Base-by-base conservation (phyloP, 64 coral and sea anemone species). In the Trachythela sp. region DNA sequence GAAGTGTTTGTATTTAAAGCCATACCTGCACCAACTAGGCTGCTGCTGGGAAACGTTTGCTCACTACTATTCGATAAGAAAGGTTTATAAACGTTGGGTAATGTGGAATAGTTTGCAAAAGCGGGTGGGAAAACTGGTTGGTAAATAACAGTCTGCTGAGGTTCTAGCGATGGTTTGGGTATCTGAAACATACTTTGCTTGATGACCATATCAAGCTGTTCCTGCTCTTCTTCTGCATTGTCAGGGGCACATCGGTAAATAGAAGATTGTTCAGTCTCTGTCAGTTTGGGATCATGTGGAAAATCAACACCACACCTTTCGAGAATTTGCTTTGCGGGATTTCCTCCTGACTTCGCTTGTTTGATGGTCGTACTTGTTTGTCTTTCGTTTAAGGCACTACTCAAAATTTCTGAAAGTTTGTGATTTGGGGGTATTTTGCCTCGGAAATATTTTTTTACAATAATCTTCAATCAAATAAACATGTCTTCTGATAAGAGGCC, bases 381-480 rank as follows among this genome's bases (percentile, higher is more conserved):
- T 30, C 35, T 80, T 80, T 80, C 31, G 34, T 35, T 35, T 18
- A 80, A 80, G 27, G 58, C 33, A 17, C 1, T 30, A 38, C 35
- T 87, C 51, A 87, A 56, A 34, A 59, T 60, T 59, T 56, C 31
- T 32, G 34, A 87, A 35, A 87, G 48, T 31, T 87, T 87, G 18
- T 59, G 48, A 20, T 87, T 38, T 13, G 37, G 34, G 22, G 37
- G 48, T 60, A 59, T 90, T 84, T 84, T 90, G 0, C 88, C 88
- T 64, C 77, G 24, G 10, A 60, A 84, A 35, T 90, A n/a, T 36
- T 29, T 84, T 90, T 30, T 90, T 60, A 17, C 77, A 90, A 75
- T 90, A 90, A 83, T 85, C 40, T 58, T 90, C 89, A 2, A 90
- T 50, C 34, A 90, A 48, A 22, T 84, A 90, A 84, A 90, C 89